These are phyloP conservation scores for Euleptes europaea DNA, from an alignment of 2,113 vertebrate genomes.

Conservation along the genomic window DNA sequence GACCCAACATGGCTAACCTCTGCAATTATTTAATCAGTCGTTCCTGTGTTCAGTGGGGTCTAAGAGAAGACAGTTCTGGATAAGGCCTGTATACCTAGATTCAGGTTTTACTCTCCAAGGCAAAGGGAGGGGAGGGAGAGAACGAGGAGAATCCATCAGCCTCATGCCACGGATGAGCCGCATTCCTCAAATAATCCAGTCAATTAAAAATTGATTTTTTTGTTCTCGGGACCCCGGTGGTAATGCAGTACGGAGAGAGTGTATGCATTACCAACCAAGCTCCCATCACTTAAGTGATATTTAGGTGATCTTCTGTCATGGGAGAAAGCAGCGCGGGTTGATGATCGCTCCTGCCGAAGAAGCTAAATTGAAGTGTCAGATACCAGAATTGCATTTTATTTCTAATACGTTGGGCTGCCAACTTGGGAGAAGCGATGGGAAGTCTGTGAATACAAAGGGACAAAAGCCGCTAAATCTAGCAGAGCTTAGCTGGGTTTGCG, in stretches of 20 bases:
- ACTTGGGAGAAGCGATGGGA: slow-evolving; percentile 66
- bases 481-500: slow-evolving; percentile 50
- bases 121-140: slow-evolving; percentile 16
- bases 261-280: slow-evolving; percentile 69
- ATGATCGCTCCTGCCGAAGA: slow-evolving; percentile 77
- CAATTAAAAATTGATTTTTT: slow-evolving; percentile 82
- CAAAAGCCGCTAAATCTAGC: slow-evolving; percentile 68
- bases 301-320: slow-evolving; percentile 79
- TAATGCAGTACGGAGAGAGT: slow-evolving; percentile 69
- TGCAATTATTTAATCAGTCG: background rate
- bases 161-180: slow-evolving; percentile 40
- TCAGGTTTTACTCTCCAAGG: slow-evolving; percentile 56
- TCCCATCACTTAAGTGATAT: slow-evolving; percentile 78
- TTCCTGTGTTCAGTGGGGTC: background rate
- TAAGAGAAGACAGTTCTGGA: background rate
- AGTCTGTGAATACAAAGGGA: slow-evolving; percentile 70
- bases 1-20: no score
- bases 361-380: slow-evolving; percentile 82
- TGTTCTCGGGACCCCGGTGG: slow-evolving; percentile 67
- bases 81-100: slow-evolving; percentile 26
- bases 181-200: slow-evolving; percentile 75
- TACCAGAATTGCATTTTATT: slow-evolving; percentile 81
- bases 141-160: slow-evolving; percentile 59
- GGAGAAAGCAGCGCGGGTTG: slow-evolving; percentile 71
- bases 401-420: slow-evolving; percentile 80